Evolutionary conservation across 2,797 vertebrate species (phyloP).

Genomic region (Scomberomorus guttatus): DNA sequence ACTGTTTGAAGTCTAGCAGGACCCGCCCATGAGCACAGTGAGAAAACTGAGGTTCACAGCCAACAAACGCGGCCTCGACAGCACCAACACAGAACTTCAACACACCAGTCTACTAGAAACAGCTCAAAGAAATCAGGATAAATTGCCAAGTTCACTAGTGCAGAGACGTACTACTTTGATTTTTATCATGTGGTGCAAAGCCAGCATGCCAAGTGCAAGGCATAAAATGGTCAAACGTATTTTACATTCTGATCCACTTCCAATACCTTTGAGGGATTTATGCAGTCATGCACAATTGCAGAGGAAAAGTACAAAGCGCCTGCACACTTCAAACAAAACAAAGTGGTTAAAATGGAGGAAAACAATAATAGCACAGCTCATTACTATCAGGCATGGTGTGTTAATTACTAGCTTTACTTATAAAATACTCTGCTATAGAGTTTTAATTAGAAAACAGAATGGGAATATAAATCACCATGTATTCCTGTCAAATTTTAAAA

Average conservation of each 20-base stretch:
- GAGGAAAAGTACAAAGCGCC: neutral
- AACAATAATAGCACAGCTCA: neutral
- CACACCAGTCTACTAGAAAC: neutral
- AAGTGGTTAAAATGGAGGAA: neutral
- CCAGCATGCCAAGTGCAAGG: neutral
- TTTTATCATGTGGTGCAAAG: neutral
- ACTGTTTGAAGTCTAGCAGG: constrained; percentile 65
- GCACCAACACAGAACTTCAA: neutral
- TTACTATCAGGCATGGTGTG: neutral
- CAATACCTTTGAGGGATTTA: neutral
- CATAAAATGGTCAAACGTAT: neutral
- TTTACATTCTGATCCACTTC: neutral
- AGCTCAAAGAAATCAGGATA: neutral
- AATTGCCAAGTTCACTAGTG: no score
- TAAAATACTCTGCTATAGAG: neutral
- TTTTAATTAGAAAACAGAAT: constrained; percentile 13
- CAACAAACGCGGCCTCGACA: constrained; percentile 37
- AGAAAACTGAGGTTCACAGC: constrained; percentile 29
- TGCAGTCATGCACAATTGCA: neutral
- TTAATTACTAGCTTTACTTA: neutral
- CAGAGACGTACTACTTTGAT: neutral
- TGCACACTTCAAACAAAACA: neutral
- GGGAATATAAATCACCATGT: neutral
- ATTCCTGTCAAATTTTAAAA: neutral
- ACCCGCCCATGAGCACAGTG: constrained; percentile 61